phyloP scores from a whole-genome alignment of 2,113 vertebrate species.

The Falcunculus frontatus region DNA sequence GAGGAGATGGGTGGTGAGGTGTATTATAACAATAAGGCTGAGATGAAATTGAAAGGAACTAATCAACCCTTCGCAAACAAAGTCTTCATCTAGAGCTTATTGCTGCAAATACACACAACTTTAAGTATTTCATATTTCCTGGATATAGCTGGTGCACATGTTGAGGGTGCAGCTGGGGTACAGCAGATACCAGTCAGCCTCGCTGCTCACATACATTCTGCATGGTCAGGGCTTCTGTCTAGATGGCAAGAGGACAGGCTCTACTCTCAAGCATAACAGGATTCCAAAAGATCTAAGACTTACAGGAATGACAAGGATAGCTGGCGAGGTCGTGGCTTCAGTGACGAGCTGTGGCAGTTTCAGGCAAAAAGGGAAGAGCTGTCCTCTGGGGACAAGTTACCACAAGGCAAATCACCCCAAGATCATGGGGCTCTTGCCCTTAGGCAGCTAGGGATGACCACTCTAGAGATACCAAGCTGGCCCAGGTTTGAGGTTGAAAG shows the following conservation, averaged over 20 bases:
- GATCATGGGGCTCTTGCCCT: not conserved
- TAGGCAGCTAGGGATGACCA: not conserved
- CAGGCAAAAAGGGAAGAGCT: not conserved
- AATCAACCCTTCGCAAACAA: not conserved
- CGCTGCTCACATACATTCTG: not conserved
- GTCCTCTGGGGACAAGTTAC: not conserved
- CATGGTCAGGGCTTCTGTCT: not conserved
- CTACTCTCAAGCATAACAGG: not conserved
- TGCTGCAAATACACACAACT: not conserved
- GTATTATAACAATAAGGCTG: not conserved
- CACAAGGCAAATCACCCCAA: not conserved
- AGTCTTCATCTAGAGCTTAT: not conserved
- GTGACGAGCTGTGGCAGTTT: not conserved
- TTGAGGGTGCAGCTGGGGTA: not conserved
- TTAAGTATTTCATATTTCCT: not conserved
- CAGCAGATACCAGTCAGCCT: not conserved
- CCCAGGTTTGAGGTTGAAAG: not conserved
- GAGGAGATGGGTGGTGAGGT: not conserved
- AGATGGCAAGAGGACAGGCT: not conserved
- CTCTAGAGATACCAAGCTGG: not conserved
- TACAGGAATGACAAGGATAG: not conserved
- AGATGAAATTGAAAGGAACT: not conserved
- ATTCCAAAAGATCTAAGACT: not conserved
- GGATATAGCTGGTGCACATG: rapidly evolving
- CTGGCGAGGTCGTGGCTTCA: rapidly evolving